A percentile compares a stretch with the other conserved stretches of the same genome.
Conservation (phyloP, 1,140 invertebrate species). For the Brachionus calyciflorus region DNA sequence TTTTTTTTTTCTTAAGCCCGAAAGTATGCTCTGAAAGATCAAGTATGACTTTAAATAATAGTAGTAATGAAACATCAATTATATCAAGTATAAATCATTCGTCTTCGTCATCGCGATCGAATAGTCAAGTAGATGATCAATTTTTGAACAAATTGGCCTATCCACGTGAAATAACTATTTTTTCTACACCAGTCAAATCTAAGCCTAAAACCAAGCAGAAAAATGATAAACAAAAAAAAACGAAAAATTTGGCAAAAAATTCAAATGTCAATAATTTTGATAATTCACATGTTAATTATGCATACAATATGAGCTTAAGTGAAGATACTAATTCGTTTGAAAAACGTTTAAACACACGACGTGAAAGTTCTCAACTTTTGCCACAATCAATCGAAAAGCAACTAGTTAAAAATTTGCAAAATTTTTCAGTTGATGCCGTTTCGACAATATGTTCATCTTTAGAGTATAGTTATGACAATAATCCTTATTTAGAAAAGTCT, state of each 20-base stretch:
- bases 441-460: background rate
- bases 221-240: background rate
- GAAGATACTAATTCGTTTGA: background rate
- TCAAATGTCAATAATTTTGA: background rate
- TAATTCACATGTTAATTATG: conserved; percentile 32
- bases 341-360: background rate
- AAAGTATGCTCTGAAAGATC: background rate
- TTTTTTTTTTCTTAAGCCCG: background rate
- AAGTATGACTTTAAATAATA: background rate
- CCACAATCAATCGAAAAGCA: conserved; percentile 34
- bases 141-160: conserved; percentile 16
- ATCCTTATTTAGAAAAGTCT: conserved; percentile 10
- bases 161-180: conserved; percentile 29
- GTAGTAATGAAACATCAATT: conserved; percentile 27
- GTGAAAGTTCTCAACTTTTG: conserved; percentile 17
- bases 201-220: background rate
- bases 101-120: background rate
- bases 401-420: conserved; percentile 26
- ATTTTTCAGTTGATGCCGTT: background rate
- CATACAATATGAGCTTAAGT: conserved; percentile 4
- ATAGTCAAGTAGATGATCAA: conserved; percentile 22
- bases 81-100: conserved; percentile 8
- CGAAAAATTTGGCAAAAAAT: background rate
- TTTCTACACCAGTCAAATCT: conserved; percentile 20
- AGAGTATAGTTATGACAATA: conserved; percentile 12